Evolutionary conservation across 2,888 invertebrate genomes (phyloP), one percentile per base, ranked within the genome.

Genomic region (Linnaemya vulpina): DNA sequence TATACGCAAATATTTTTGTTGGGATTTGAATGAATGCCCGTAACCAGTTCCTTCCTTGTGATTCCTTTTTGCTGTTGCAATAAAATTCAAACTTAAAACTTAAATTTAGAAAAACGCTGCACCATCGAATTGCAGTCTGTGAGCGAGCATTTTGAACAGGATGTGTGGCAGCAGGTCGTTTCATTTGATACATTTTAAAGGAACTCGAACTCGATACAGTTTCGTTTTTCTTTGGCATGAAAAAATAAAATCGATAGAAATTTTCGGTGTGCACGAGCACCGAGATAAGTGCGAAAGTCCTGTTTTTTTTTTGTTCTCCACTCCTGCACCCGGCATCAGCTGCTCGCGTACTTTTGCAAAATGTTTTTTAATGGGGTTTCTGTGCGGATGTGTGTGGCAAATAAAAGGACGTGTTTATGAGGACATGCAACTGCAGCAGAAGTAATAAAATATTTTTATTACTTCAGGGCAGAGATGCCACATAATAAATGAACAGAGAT

Each of bases 181-280:
- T 43, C 30, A 30, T 58, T 71, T 43, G 46, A 71, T 30, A 30
- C 30, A 71, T 46, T 43, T 30, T 13, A 30, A 11, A n/a, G n/a
- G 5, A 30, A 30, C 30, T 30, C n/a, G n/a, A n/a, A 30, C 30
- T 30, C 5, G 30, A 30, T 30, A 30, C 30, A 30, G 2, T 30
- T 5, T 30, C n/a, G 2, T 30, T 30, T 30, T 30, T 30, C 30
- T 30, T 43, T 65, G 63, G 46, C 13, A 17, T 13, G 15, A 13
- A 38, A n/a, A 70, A 40, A 51, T 35, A 53, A 78, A 78, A 78
- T 70, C 70, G 70, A 78, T 78, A 71, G 15, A n/a, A 55, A 30
- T 40, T 15, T 22, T 0, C 17, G 25, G 5, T 51, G n/a, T 22
- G 25, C 17, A 20, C 2, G 5, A 1, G n/a, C n/a, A 25, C 49